These are phyloP conservation scores for Loxodonta africana DNA, from an alignment of 2,113 vertebrate species.

Conservation along the genomic window DNA sequence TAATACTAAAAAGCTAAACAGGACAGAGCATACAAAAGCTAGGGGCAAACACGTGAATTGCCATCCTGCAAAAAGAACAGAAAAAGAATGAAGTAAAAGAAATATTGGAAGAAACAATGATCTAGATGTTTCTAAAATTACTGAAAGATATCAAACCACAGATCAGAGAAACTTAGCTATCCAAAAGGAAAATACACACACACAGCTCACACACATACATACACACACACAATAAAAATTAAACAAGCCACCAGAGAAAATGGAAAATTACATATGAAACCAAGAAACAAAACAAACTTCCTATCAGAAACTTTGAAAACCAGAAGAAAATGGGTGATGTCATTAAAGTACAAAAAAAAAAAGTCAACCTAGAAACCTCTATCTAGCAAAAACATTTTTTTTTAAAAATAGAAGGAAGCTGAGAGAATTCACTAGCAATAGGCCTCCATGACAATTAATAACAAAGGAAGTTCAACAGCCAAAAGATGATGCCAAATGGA, in stretches of 20 bases:
- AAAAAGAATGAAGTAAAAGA: not conserved
- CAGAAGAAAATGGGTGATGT: not conserved
- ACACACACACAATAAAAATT: not conserved
- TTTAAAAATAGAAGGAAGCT: not conserved
- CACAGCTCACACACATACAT: too few relatives aligned
- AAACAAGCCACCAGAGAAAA: not conserved
- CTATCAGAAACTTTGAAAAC: not conserved
- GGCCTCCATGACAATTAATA: not conserved
- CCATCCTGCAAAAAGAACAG: not conserved
- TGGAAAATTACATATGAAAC: not conserved
- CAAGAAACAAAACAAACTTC: not conserved
- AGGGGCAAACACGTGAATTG: not conserved
- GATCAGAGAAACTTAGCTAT: not conserved
- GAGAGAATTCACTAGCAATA: not conserved
- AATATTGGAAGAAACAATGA: not conserved
- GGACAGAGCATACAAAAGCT: not conserved
- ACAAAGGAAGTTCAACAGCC: not conserved
- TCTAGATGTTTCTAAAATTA: not conserved
- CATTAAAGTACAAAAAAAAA: not conserved
- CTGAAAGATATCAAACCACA: not conserved
- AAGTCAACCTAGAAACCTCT: not conserved
- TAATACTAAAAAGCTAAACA: not conserved
- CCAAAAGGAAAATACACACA: not conserved
- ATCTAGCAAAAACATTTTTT: not conserved
- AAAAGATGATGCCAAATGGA: not conserved